Conservation (phyloP, 2,797 vertebrate genomes). For the Pempheris klunzingeri region DNA sequence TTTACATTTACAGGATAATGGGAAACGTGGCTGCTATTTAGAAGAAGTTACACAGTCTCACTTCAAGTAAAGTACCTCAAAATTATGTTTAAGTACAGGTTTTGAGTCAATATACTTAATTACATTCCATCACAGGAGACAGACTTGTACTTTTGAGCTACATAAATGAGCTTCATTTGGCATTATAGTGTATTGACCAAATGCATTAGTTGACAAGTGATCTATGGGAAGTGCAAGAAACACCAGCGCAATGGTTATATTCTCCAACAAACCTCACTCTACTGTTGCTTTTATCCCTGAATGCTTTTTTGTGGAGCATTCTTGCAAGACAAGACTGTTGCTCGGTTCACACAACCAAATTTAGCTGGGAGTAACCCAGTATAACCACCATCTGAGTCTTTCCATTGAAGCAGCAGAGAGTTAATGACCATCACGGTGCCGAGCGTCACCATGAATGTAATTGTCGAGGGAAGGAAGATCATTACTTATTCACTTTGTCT, state of each 20-base stretch:
- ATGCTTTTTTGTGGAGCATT: background rate
- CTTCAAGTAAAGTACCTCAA: background rate
- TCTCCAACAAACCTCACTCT: background rate
- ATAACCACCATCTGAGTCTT: constrained; percentile 21
- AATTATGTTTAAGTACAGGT: background rate
- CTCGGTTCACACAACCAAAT: constrained; percentile 5
- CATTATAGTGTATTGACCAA: background rate
- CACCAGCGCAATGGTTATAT: background rate
- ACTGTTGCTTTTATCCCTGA: background rate
- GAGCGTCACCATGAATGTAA: constrained; percentile 48
- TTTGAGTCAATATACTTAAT: no score
- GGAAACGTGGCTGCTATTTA: background rate
- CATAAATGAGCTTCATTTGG: background rate
- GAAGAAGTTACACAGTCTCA: background rate
- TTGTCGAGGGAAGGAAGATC: constrained; percentile 54
- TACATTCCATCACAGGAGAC: background rate
- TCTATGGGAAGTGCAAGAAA: background rate
- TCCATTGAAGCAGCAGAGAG: constrained; percentile 34
- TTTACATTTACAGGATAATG: background rate
- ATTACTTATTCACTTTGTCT: constrained; percentile 64
- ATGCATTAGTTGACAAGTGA: background rate
- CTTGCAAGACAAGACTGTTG: background rate
- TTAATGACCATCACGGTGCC: constrained; percentile 55
- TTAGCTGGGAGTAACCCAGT: constrained; percentile 11
- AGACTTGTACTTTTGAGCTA: background rate